Evolutionary conservation across 2,888 invertebrate species (phyloP).

Genomic region (Patella ulyssiponensis): DNA sequence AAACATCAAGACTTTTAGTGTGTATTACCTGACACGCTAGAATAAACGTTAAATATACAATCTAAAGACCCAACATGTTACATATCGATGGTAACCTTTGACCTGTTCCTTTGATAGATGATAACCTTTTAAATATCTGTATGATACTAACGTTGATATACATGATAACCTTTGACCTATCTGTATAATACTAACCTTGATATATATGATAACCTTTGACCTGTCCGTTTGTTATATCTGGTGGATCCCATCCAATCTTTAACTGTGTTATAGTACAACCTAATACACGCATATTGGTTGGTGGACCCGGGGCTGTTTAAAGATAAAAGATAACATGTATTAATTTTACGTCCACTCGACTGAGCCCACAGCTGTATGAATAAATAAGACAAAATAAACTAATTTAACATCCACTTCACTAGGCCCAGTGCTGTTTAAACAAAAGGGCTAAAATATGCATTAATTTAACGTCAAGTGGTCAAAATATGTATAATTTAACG

Average conservation of each 20-base stretch:
- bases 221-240: constrained; percentile 58
- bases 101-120: constrained; percentile 56
- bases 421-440: too few relatives aligned
- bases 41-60: too few relatives aligned
- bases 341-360: too few relatives aligned
- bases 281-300: constrained; percentile 60
- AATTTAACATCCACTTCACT: too few relatives aligned
- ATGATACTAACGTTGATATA: constrained; percentile 60
- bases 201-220: constrained; percentile 68
- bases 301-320: constrained; percentile 62
- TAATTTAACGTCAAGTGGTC: too few relatives aligned
- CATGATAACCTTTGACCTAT: constrained; percentile 33
- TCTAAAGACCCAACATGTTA: too few relatives aligned
- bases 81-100: neutral
- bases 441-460: too few relatives aligned
- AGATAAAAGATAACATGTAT: neutral
- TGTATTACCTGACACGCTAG: too few relatives aligned
- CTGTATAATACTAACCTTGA: constrained; percentile 49
- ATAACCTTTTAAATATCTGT: neutral
- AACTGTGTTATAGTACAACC: constrained; percentile 68
- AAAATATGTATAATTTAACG: too few relatives aligned
- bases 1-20: too few relatives aligned
- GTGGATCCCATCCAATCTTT: constrained; percentile 71
- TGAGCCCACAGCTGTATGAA: too few relatives aligned
- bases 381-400: too few relatives aligned